Evolutionary conservation across 2,113 vertebrate species (phyloP), one percentile per base, ranked within the genome.

Genomic region (Climacteris rufus): DNA sequence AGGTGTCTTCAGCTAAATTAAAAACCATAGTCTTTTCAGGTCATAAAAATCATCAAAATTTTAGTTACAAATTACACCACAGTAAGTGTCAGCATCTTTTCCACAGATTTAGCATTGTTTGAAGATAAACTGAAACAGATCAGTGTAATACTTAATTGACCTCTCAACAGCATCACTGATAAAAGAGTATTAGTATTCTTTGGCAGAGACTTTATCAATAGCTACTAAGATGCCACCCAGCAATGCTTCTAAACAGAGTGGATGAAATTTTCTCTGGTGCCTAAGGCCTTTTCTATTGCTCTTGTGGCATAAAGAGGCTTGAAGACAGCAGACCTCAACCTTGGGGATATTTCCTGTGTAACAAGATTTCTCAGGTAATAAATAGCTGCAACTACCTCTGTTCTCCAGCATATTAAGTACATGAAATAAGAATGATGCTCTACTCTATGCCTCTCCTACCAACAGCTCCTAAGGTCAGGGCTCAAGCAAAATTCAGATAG

Each of bases 1-100:
- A 95, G 90, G 93, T 93, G 84, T 91, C 95, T 93, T 74, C 91
- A 89, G 80, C 89, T 91, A 96, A 89, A 91, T 92, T 96, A 94
- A 95, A 88, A 96, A 83, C 52, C 85, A 81, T 64, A 66, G 89
- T 50, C 47, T 79, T 89, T 60, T 88, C 93, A 94, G 76, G 53
- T 69, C 90, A 90, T 89, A 94, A 91, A 97, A 92, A 90, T 81
- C 74, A 91, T 92, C 87, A 90, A 74, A 81, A 60, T 83, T 96
- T 95, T 92, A 87, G 94, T 93, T 89, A 93, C 70, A 94, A 91
- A 93, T 92, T 83, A 47, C 11, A 23, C 88, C 54, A 45, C 30
- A 82, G 61, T 63, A 72, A 75, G 53, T 33, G 71, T 93, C 89
- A 94, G 90, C 88, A 87, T 59, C 79, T 94, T 95, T 96, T 87